Evolutionary conservation across 2,797 vertebrate genomes (phyloP).

Genomic region (Aphelocoma californica): DNA sequence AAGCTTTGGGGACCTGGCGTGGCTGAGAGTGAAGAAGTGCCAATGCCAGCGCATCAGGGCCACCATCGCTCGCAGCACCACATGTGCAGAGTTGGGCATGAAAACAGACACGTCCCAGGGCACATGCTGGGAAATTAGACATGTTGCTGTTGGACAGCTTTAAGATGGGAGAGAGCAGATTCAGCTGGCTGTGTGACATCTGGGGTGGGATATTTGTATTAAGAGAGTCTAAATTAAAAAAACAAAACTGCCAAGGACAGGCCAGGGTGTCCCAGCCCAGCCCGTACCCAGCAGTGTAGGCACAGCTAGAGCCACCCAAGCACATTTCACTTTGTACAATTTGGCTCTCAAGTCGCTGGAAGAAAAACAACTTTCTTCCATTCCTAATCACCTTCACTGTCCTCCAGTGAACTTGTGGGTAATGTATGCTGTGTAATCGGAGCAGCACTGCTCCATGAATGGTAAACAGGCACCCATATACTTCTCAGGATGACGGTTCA

Average conservation of each 20-base stretch:
- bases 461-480: not conserved
- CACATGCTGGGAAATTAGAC: rapidly evolving
- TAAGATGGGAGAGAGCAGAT: not conserved
- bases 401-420: conserved; percentile 25
- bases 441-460: not conserved
- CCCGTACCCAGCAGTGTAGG: rapidly evolving
- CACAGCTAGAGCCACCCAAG: not conserved
- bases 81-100: rapidly evolving
- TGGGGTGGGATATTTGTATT: not conserved
- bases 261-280: not conserved
- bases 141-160: not conserved
- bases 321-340: not conserved
- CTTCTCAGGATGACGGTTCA: not conserved
- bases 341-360: not conserved
- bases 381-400: not conserved
- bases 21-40: not conserved
- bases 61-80: rapidly evolving
- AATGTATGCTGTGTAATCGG: conserved; percentile 16
- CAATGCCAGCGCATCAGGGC: not conserved
- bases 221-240: not conserved
- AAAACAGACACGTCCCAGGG: not conserved
- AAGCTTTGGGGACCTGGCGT: not conserved
- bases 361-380: not conserved
- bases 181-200: not conserved
- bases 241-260: rapidly evolving